Percentiles rank a stretch among this genome's conserved stretches.
Conservation (phyloP, 2,113 vertebrate genomes). For the Crotalus tigris region DNA sequence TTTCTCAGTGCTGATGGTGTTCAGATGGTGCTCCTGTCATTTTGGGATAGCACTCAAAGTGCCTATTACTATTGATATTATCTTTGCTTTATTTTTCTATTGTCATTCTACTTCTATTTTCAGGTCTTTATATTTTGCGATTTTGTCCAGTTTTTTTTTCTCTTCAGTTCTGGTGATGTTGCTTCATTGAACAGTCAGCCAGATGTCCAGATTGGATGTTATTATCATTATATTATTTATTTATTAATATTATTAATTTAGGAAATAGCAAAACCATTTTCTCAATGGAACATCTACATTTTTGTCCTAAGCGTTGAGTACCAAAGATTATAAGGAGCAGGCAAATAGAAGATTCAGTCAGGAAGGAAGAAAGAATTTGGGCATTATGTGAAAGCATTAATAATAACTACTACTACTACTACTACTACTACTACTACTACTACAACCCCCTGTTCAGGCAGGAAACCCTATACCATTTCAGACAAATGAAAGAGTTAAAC, state of each 20-base stretch:
- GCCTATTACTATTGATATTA: neutral
- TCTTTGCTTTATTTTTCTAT: neutral
- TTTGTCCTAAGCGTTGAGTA: neutral
- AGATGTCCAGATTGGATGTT: neutral
- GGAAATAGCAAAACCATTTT: neutral
- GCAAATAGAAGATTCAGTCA: neutral
- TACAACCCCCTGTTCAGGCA: too few species aligned
- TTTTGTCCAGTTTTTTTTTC: neutral
- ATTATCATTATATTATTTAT: neutral
- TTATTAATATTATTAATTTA: neutral
- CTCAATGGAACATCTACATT: neutral
- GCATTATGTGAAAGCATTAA: neutral
- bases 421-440: too few species aligned
- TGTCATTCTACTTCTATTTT: neutral
- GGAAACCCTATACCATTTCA: too few species aligned
- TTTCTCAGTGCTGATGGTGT: neutral
- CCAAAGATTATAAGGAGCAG: neutral
- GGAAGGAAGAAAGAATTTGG: neutral
- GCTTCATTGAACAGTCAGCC: neutral
- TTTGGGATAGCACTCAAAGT: neutral
- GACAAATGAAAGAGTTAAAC: neutral
- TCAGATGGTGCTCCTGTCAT: neutral
- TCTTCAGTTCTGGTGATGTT: neutral
- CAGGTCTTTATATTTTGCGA: neutral
- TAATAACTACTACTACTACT: too few species aligned